Base-by-base conservation (phyloP, 2,888 invertebrate species). In the Apodemia mormo region DNA sequence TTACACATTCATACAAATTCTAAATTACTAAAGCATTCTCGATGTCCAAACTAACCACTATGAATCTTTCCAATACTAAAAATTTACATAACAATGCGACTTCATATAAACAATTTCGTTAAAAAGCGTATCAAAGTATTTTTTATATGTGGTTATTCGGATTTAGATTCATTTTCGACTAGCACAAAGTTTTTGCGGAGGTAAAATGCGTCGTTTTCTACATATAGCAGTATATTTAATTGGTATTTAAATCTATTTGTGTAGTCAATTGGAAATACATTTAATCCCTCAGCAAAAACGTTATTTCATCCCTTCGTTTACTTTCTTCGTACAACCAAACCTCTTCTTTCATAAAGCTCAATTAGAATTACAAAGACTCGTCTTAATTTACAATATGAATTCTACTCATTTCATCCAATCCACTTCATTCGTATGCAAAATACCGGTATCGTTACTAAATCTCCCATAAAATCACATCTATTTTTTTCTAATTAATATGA, bases 1-100 rank as follows among this genome's bases (percentile, higher is more conserved):
- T 87, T 87, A 90, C 89, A 89, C 90, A 85, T 88, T 86, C 90
- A 90, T 90, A 90, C 90, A 86, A 86, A 85, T 76, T 78, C 84
- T 88, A 87, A 82, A 82, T 81, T 79, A 83, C 87, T 89, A 89
- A 87, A 88, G 87, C 88, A 82, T 88, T 84, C 86, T 88, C 89
- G 89, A 87, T 89, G 89, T 87, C 82, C 81, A 75, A 82, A 84
- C 84, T 83, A 83, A 82, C 76, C 79, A 79, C 77, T 77, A 76
- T 72, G 71, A 75, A 77, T 75, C 75, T 68, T 72, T 80, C 77
- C 82, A 79, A 81, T 67, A 71, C 73, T 73, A 79, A 81, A 74
- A 80, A 79, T 80, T 81, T 81, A 83, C 80, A 83, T 77, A 79
- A 75, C 79, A 76, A 71, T 71, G 76, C 74, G 80, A 76, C 73